Evolutionary conservation across 2,888 invertebrate genomes (phyloP), one percentile per base, ranked within the genome.

Genomic region (Eustalomyia histrio): DNA sequence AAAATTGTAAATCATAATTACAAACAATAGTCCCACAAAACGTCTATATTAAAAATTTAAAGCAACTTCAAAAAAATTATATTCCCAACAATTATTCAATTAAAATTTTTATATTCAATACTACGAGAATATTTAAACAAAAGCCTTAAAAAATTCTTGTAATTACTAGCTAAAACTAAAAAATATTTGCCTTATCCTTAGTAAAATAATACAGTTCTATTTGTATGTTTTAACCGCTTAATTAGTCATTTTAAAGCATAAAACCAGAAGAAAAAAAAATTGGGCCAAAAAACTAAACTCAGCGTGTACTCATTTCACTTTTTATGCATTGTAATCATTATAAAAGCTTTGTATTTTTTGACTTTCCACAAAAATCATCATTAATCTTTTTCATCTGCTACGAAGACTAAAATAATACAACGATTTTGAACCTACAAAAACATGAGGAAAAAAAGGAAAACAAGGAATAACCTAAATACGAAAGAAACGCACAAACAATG

Each of bases 361-460:
- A 57, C 61, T 64, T 53, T 39, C 52, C 43, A 63, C 74, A 67
- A 55, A 74, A 81, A 75, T 67, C 81, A 74, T 78, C 67, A 81
- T 81, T 81, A 81, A 78, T 81, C 78, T 71, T 74, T 76, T 74
- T 65, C 76, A 65, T 80, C 58, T 55, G 33, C 35, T 58, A 55
- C 24, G 29, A 71, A 64, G 57, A 64, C 61, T 65, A 18, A 69
- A 43, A 47, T 14, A 74, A 69, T 50, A 57, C 53, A 76, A 69
- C 52, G 10, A 76, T 72, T 72, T 55, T 55, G 52, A 79, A 60
- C 17, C 64, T 29, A 64, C 43, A 60, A 35, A 35, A 61, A 58
- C 12, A 60, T 21, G 39, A 9, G 29, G 9, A 52, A 21, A 69
- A 33, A 43, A 64, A 29, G 63, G 35, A n/a, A 50, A 52, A 55